Evolutionary conservation across 2,888 invertebrate genomes (phyloP).

Genomic region (Drosophila tanythrix): DNA sequence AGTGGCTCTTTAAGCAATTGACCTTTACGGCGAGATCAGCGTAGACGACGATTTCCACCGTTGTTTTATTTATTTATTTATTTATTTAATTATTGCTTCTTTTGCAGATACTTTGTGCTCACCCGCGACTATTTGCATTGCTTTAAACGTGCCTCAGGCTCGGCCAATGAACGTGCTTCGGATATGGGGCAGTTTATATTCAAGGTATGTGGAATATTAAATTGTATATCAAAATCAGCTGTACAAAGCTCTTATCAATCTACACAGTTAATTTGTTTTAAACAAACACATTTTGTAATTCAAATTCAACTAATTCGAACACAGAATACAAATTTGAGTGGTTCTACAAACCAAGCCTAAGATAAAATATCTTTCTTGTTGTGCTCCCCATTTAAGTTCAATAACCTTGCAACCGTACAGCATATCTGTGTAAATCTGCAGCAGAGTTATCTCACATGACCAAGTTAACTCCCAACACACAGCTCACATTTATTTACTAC

Average conservation of each 20-base stretch:
- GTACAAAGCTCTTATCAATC: not conserved
- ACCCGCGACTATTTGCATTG: conserved; percentile 89
- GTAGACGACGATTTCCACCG: not conserved
- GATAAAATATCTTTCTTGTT: not conserved
- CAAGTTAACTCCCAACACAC: conserved; percentile 28
- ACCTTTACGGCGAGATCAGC: conserved; percentile 52
- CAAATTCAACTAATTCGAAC: not conserved
- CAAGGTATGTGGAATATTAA: conserved; percentile 85
- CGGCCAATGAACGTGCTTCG: conserved; percentile 86
- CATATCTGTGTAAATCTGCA: conserved; percentile 28
- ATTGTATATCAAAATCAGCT: not conserved
- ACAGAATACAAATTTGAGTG: not conserved
- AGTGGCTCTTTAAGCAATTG: conserved; percentile 43
- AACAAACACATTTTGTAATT: not conserved
- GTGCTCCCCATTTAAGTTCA: not conserved
- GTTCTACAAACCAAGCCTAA: not conserved
- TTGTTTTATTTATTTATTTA: conserved; percentile 2
- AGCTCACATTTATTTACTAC: conserved; percentile 54
- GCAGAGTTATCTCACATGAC: conserved; percentile 17
- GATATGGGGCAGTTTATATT: conserved; percentile 89
- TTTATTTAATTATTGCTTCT: conserved; percentile 12
- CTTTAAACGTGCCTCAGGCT: conserved; percentile 87
- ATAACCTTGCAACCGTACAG: conserved; percentile 5
- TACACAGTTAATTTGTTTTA: not conserved
- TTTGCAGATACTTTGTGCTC: conserved; percentile 87